Conservation (phyloP, 2,797 vertebrate genomes). For the Sebastes taczanowskii region DNA sequence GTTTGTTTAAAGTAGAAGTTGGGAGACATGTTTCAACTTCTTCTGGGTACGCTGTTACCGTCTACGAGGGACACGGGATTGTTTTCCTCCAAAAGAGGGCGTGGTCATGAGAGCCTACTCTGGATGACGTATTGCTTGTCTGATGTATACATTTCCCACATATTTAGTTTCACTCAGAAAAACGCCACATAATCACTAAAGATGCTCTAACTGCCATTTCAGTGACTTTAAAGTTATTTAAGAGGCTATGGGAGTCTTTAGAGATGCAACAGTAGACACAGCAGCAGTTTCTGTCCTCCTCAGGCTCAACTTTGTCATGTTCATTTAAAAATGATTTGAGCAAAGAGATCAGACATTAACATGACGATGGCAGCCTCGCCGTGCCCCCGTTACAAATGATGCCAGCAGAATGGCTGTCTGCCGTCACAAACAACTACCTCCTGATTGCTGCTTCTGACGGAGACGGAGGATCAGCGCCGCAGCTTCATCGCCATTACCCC, state of each 20-base stretch:
- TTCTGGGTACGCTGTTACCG: too few relatives aligned
- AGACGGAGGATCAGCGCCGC: conserved; percentile 12
- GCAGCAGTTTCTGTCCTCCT: background rate
- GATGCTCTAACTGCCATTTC: background rate
- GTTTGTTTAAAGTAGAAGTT: too few relatives aligned
- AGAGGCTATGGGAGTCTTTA: background rate
- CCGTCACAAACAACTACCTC: conserved; percentile 27
- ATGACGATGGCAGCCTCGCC: background rate
- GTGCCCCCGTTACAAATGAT: conserved; percentile 17
- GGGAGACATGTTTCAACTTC: too few relatives aligned
- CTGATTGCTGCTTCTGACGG: conserved; percentile 25
- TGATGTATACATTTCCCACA: background rate
- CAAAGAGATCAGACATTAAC: conserved; percentile 5
- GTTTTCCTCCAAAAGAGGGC: too few relatives aligned
- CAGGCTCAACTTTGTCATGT: background rate
- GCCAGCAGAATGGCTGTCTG: conserved; percentile 14
- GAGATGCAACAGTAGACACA: background rate
- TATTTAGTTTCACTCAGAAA: background rate
- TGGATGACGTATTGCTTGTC: too few relatives aligned
- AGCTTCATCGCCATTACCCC: background rate
- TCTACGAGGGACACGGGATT: too few relatives aligned
- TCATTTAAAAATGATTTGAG: background rate
- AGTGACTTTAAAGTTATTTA: background rate
- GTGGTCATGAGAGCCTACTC: fast-evolving
- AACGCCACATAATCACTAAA: background rate